These are phyloP conservation scores for Psittacula derbiana DNA, from an alignment of 2,797 vertebrate genomes.

Conservation along the genomic window DNA sequence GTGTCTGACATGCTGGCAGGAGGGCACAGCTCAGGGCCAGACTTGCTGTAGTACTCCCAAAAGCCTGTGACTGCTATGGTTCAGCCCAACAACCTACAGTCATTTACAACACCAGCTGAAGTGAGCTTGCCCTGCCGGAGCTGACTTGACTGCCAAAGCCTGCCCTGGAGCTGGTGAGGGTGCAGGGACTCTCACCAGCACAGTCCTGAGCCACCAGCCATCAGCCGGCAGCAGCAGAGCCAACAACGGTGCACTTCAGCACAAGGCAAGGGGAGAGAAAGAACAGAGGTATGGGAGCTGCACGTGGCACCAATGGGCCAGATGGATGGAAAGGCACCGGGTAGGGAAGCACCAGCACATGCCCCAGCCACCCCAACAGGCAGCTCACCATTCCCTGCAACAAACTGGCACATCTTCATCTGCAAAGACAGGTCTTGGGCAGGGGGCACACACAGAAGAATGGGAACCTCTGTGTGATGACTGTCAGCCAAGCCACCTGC, in stretches of 20 bases:
- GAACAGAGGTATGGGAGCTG: accelerated
- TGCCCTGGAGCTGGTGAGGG: not conserved
- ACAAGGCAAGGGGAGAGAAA: not conserved
- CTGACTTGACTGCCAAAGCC: not conserved
- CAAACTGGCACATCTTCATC: not conserved
- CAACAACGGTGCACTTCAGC: not conserved
- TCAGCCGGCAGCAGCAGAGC: not conserved
- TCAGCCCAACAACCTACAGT: not conserved
- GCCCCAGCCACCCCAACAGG: not conserved
- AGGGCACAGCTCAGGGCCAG: not conserved
- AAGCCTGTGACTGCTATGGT: not conserved
- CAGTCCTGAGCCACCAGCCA: not conserved
- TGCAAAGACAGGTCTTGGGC: not conserved
- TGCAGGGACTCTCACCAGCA: not conserved
- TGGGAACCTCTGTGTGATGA: accelerated
- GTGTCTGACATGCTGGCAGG: not conserved
- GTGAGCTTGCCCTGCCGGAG: not conserved
- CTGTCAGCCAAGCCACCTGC: not conserved
- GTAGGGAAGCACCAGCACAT: accelerated
- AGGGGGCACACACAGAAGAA: not conserved
- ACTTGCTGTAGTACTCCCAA: not conserved
- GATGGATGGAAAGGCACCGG: not conserved
- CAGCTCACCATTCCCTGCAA: not conserved
- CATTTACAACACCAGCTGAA: not conserved
- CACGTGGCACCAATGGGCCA: accelerated